Base-by-base conservation (phyloP, 2,888 invertebrate genomes). In the Morpho deidamia region DNA sequence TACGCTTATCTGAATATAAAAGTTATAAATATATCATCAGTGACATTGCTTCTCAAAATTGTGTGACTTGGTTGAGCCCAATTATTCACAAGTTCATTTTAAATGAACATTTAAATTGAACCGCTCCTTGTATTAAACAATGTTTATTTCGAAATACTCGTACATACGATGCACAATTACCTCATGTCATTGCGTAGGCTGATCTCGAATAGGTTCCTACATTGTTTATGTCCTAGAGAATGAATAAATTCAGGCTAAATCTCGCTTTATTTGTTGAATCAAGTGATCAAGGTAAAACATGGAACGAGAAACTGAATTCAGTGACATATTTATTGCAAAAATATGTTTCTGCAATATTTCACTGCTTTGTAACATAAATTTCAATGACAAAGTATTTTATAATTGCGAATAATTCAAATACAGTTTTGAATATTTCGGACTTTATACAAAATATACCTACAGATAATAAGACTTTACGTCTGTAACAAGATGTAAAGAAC, bases 111-210 rank as follows among this genome's bases (percentile, higher is more conserved):
- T 23, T 23, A 23, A 5, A 23, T 23, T 23, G 23, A 5, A 23
- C 23, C 23, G 23, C 23, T 5, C 3, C 23, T 23, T 23, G 23
- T 23, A 23, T 23, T 23, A 23, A 23, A 23, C 23, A 23, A 39
- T 11, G 39, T 39, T n/a, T 39, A 39, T 10, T n/a, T n/a, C 11
- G 11, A 34, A 34, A 42, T 14, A n/a, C n/a, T n/a, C n/a, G n/a
- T n/a, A 49, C 35, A 42, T 41, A 57, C 51, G 47, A 58, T 49
- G 51, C 55, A 58, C 55, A 58, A 58, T 58, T 58, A 58, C 55
- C 55, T 55, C 48, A 58, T 51, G 44, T 49, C 44, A 34, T 7
- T 35, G 51, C 55, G 58, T 58, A 55, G 58, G 58, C 42, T 34
- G 48, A 14, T 12, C 33, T 33, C 34, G 45, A 35, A 11, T 44